These are phyloP conservation scores for Drosophila ezoana DNA, from an alignment of 2,888 invertebrate genomes.

Conservation along the genomic window DNA sequence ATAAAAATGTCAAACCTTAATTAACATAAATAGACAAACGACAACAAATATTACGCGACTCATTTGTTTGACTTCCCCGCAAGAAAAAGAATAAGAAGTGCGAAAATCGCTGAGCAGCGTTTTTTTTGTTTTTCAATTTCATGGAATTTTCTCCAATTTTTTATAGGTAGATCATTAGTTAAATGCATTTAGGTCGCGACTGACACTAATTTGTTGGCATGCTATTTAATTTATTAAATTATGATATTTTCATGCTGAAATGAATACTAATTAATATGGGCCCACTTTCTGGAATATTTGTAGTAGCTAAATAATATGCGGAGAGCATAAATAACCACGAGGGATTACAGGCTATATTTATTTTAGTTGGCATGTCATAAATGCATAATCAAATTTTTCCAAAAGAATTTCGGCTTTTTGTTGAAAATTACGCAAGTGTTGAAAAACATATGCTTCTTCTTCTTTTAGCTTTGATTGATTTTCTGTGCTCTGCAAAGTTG, in stretches of 20 bases:
- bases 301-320: slow-evolving; percentile 33
- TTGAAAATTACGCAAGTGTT: too few species aligned
- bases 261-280: slow-evolving; percentile 43
- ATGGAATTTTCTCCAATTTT: slow-evolving; percentile 25
- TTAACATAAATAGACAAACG: slow-evolving; percentile 76
- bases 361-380: background rate
- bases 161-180: slow-evolving; percentile 62
- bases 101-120: slow-evolving; percentile 21
- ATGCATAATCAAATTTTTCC: too few species aligned
- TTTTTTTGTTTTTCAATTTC: slow-evolving; percentile 29
- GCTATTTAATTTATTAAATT: slow-evolving; percentile 62
- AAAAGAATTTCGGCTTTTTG: too few species aligned
- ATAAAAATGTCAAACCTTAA: slow-evolving; percentile 79
- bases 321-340: slow-evolving; percentile 35
- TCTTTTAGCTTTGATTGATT: slow-evolving; percentile 4
- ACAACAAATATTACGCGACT: slow-evolving; percentile 74
- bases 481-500: background rate
- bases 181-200: slow-evolving; percentile 42
- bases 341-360: background rate
- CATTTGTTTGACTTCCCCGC: slow-evolving; percentile 51
- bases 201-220: slow-evolving; percentile 71
- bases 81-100: slow-evolving; percentile 21
- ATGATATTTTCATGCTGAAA: slow-evolving; percentile 38
- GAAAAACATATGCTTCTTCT: background rate
- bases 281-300: slow-evolving; percentile 6